Percentiles rank a stretch among this genome's conserved stretches.
Conservation (phyloP, 2,113 vertebrate species). For the Nyctereutes procyonoides region DNA sequence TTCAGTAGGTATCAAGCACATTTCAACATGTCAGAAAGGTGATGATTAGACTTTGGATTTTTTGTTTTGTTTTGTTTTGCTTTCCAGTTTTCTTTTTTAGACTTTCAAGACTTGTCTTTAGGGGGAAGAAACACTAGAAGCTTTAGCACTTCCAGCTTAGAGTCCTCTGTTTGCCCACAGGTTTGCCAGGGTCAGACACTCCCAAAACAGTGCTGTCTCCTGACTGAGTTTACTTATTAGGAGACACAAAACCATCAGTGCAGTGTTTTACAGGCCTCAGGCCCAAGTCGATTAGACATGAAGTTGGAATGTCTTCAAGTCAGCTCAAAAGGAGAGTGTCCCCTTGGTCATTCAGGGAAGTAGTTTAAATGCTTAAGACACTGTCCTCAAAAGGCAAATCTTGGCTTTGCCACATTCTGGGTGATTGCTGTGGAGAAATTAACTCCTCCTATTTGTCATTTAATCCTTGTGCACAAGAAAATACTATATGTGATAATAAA, state of each 20-base stretch:
- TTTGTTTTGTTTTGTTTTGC: not conserved
- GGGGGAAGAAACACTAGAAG: not conserved
- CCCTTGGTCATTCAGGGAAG: not conserved
- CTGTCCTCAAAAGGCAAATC: not conserved
- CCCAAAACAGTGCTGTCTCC: not conserved
- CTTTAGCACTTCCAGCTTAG: not conserved
- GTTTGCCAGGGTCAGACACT: not conserved
- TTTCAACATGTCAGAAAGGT: not conserved
- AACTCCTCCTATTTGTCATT: not conserved
- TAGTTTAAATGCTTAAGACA: not conserved
- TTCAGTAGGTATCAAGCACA: not conserved
- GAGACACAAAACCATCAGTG: not conserved
- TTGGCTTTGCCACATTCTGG: not conserved
- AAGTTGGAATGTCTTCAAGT: not conserved
- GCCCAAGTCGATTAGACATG: not conserved
- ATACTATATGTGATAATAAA: not conserved
- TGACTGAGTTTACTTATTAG: not conserved
- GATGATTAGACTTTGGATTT: not conserved
- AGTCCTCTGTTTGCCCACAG: not conserved
- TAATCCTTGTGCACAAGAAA: not conserved
- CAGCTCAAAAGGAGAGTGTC: not conserved
- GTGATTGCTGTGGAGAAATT: not conserved
- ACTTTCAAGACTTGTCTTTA: not conserved
- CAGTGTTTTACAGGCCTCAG: not conserved
- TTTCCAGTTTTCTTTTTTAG: not conserved